phyloP scores from a whole-genome alignment of 2,797 vertebrate genomes.

The Silurus lanzhouensis region DNA sequence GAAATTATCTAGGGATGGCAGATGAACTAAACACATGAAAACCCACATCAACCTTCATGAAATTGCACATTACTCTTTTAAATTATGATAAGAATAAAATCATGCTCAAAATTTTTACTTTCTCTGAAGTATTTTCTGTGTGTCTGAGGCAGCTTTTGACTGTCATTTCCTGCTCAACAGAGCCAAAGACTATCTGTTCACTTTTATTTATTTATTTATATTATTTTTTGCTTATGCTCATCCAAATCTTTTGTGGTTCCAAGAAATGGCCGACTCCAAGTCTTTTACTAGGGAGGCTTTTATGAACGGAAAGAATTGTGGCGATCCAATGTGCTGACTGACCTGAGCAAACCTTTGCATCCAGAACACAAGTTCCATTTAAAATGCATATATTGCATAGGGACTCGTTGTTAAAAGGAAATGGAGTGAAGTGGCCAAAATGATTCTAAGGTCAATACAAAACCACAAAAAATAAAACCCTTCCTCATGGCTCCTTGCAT shows the following conservation, averaged over 20 bases:
- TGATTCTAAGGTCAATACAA: not conserved
- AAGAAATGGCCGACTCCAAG: slow-evolving; percentile 49
- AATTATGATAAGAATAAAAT: slow-evolving; percentile 46
- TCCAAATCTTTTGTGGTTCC: slow-evolving; percentile 45
- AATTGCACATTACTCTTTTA: not conserved
- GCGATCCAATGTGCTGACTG: slow-evolving; percentile 54
- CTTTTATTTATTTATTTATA: not conserved
- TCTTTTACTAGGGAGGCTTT: slow-evolving; percentile 51
- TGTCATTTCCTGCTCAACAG: slow-evolving; percentile 42
- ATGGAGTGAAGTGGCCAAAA: not conserved
- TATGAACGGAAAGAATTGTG: slow-evolving; percentile 51
- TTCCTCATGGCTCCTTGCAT: slow-evolving; percentile 3
- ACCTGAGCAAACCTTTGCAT: slow-evolving; percentile 42
- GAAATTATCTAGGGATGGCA: not conserved
- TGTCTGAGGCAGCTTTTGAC: not conserved
- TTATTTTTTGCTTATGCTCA: slow-evolving; percentile 8
- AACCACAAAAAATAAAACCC: slow-evolving; percentile 5
- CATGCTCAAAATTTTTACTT: not conserved
- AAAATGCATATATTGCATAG: not conserved
- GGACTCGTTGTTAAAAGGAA: slow-evolving; percentile 15
- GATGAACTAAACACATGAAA: slow-evolving; percentile 4
- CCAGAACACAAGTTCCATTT: not conserved
- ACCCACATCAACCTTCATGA: not conserved
- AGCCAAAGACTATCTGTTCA: slow-evolving; percentile 6
- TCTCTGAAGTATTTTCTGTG: not conserved